Conservation (phyloP, 1,140 invertebrate species). For the Philopotamus ludificatus region DNA sequence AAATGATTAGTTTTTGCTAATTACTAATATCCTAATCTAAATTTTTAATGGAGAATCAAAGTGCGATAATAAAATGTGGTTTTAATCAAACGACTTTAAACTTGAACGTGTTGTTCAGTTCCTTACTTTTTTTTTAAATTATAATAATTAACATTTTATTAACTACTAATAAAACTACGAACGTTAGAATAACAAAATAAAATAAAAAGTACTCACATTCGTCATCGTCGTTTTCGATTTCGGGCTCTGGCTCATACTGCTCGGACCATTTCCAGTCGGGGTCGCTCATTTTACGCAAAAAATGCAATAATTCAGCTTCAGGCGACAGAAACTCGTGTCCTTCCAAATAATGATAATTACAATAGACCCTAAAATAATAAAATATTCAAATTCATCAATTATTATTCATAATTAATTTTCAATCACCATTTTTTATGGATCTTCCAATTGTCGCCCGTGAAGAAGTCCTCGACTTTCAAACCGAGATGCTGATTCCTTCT, state of each 20-base stretch:
- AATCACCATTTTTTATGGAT: constrained; percentile 83
- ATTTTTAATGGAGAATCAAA: too few species aligned
- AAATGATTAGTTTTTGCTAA: too few species aligned
- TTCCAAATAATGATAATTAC: constrained; percentile 81
- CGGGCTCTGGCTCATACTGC: constrained; percentile 53
- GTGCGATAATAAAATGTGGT: too few species aligned
- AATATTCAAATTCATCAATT: constrained; percentile 2
- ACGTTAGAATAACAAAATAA: background rate
- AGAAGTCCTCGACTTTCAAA: constrained; percentile 67
- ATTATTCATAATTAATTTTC: background rate
- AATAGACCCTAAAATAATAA: constrained; percentile 68
- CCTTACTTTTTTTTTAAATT: too few species aligned
- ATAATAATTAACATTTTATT: too few species aligned
- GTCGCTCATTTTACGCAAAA: constrained; percentile 64
- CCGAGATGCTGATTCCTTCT: constrained; percentile 63
- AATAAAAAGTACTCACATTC: constrained; percentile 35
- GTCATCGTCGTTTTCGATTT: constrained; percentile 37
- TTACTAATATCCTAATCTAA: too few species aligned
- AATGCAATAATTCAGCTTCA: constrained; percentile 74
- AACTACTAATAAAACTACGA: too few species aligned
- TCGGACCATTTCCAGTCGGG: constrained; percentile 60
- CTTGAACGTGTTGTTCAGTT: too few species aligned
- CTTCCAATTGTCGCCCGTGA: constrained; percentile 72
- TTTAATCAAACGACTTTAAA: too few species aligned
- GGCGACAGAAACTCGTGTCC: constrained; percentile 68